phyloP scores from a whole-genome alignment of 1,140 invertebrate genomes.

The Aphelenchoides besseyi region DNA sequence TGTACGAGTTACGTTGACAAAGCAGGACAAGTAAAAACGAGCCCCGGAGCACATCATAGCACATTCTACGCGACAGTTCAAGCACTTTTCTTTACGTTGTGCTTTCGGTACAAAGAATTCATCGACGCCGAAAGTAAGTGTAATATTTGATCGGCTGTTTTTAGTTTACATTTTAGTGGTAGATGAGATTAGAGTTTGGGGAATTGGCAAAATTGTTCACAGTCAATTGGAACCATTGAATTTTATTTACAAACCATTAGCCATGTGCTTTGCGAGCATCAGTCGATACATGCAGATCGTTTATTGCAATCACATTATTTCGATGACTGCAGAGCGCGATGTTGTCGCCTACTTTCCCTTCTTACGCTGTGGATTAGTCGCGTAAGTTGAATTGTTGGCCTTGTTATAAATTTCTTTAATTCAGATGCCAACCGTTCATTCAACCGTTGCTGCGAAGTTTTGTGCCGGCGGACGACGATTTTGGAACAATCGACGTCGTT shows the following conservation, averaged over 20 bases:
- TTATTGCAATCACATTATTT: slow-evolving; percentile 27
- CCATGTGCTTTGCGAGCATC: slow-evolving; percentile 45
- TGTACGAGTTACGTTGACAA: slow-evolving; percentile 34
- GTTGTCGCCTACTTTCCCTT: slow-evolving; percentile 16
- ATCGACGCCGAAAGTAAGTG: slow-evolving; percentile 33
- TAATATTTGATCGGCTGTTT: slow-evolving; percentile 17
- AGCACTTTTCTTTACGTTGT: slow-evolving; percentile 44
- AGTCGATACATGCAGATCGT: slow-evolving; percentile 37
- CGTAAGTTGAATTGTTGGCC: neutral
- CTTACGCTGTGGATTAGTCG: neutral
- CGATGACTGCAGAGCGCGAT: neutral
- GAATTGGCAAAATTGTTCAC: slow-evolving; percentile 42
- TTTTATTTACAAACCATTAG: slow-evolving; percentile 37
- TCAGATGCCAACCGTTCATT: neutral
- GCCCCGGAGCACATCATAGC: slow-evolving; percentile 37
- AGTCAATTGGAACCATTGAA: slow-evolving; percentile 42
- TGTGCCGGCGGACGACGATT: slow-evolving; percentile 1
- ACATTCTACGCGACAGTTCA: slow-evolving; percentile 48
- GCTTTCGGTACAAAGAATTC: slow-evolving; percentile 47
- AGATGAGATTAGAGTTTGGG: slow-evolving; percentile 36
- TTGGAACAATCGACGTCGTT: slow-evolving; percentile 2
- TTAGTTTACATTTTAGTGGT: slow-evolving; percentile 35
- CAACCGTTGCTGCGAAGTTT: slow-evolving; percentile 14
- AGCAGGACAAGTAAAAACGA: slow-evolving; percentile 17
- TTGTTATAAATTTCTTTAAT: neutral